phyloP scores from a whole-genome alignment of 2,888 invertebrate species.

The Plagodis pulveraria region DNA sequence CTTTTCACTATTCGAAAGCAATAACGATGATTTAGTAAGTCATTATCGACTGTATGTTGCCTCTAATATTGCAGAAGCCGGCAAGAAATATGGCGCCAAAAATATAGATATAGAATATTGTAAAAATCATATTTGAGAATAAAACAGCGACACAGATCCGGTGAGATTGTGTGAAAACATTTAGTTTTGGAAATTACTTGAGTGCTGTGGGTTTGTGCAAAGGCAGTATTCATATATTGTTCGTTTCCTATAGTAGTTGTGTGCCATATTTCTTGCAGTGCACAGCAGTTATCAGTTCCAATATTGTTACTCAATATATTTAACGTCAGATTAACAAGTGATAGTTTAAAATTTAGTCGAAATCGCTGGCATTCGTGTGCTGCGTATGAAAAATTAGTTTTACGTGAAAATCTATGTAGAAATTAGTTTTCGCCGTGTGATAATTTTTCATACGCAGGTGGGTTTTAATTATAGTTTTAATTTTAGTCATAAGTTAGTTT shows the following conservation, averaged over 20 bases:
- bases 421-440: conserved; percentile 8
- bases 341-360: conserved; percentile 12
- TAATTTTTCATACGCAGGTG: conserved; percentile 21
- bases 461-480: conserved; percentile 12
- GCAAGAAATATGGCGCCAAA: conserved; percentile 2
- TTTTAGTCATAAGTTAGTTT: conserved; percentile 6
- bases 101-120: no score
- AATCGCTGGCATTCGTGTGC: conserved; percentile 6
- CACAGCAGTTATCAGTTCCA: neutral
- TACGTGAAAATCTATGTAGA: no score
- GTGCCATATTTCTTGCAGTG: conserved; percentile 3
- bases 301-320: conserved; percentile 3
- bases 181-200: no score
- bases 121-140: no score
- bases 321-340: conserved; percentile 5
- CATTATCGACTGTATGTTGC: conserved; percentile 3
- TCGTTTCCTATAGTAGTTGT: neutral
- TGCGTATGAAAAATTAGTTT: conserved; percentile 5
- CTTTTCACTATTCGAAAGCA: conserved; percentile 47
- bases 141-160: no score
- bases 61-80: neutral
- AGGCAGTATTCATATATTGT: neutral
- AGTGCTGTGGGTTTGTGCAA: no score
- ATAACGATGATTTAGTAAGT: conserved; percentile 41
- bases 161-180: no score